Conservation (phyloP, 2,113 vertebrate species). For the Psophia crepitans region DNA sequence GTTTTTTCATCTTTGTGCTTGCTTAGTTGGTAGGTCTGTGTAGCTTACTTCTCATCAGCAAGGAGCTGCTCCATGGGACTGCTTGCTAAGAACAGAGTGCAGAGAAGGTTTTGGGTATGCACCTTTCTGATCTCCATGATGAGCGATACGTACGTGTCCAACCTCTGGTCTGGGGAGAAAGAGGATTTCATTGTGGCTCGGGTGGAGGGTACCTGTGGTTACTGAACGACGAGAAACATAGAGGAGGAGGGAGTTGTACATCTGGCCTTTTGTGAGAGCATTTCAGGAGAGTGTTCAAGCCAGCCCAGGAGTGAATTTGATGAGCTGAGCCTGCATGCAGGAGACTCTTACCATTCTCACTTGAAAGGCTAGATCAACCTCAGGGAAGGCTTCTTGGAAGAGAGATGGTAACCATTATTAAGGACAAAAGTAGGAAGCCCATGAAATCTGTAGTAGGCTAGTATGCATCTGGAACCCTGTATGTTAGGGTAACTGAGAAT, state of each 20-base stretch:
- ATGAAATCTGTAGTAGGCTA: background rate
- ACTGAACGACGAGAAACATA: background rate
- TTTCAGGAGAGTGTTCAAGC: background rate
- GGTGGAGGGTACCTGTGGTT: background rate
- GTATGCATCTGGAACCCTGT: background rate
- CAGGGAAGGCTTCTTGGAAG: background rate
- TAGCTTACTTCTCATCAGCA: background rate
- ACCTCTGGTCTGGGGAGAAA: background rate
- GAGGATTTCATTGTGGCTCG: background rate
- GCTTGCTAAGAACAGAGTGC: background rate
- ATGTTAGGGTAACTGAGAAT: background rate
- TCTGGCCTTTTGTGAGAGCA: background rate
- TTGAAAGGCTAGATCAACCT: background rate
- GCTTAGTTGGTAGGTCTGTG: background rate
- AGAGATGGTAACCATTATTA: background rate
- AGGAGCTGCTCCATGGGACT: background rate
- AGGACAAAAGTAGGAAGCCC: background rate
- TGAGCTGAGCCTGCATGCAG: background rate
- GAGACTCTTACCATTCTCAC: background rate
- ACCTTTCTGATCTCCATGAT: background rate
- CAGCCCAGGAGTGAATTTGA: accelerated
- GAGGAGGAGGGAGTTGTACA: background rate
- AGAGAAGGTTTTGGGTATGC: background rate
- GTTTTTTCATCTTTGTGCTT: background rate
- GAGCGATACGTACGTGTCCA: background rate